These are phyloP conservation scores for Misgurnus mizolepis DNA, from an alignment of 2,113 vertebrate species.

Conservation along the genomic window DNA sequence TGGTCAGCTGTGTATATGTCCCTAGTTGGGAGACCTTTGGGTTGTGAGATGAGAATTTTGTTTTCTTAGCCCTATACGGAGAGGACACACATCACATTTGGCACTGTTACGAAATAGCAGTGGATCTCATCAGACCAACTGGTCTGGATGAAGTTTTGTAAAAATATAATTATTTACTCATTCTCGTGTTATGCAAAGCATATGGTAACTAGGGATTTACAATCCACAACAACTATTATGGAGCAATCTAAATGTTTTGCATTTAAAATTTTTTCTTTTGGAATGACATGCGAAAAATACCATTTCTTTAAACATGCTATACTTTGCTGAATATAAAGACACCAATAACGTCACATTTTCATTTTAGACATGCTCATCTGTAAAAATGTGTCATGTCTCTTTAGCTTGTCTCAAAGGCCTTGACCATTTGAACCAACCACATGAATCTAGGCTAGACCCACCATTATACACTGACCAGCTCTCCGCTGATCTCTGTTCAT, in stretches of 20 bases:
- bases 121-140: too few species aligned
- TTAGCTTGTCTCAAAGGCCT: not conserved
- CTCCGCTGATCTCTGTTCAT: conserved; percentile 34
- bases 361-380: conserved; percentile 22
- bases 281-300: too few species aligned
- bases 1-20: conserved; percentile 9
- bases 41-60: not conserved
- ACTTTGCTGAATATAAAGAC: not conserved
- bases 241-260: too few species aligned
- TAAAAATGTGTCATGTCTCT: not conserved
- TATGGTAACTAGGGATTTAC: too few species aligned
- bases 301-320: not conserved
- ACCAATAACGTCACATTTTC: conserved; percentile 4
- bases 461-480: conserved; percentile 6
- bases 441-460: conserved; percentile 18
- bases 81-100: not conserved
- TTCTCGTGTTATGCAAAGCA: too few species aligned
- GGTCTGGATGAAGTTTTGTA: too few species aligned
- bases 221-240: too few species aligned
- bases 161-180: too few species aligned
- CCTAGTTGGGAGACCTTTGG: not conserved
- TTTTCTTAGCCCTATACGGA: conserved; percentile 2
- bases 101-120: not conserved
- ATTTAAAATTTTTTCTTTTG: too few species aligned
- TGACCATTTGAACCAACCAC: conserved; percentile 24